These are phyloP conservation scores for Climacteris rufus DNA, from an alignment of 2,113 vertebrate species.

Conservation along the genomic window DNA sequence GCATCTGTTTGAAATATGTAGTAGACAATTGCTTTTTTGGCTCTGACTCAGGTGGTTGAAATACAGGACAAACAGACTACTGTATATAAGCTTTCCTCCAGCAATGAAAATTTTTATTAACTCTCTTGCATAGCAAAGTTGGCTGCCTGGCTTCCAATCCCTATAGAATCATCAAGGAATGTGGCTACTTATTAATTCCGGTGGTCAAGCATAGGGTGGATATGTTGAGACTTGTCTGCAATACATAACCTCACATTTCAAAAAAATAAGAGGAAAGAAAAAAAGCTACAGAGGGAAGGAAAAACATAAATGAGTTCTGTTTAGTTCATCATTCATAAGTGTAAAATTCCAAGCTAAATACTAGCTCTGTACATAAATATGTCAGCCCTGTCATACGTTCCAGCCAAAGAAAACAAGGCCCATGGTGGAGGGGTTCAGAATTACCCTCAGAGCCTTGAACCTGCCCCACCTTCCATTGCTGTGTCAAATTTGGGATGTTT, in stretches of 20 bases:
- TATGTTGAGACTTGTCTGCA: conserved; percentile 58
- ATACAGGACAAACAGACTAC: conserved; percentile 82
- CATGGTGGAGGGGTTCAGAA: conserved; percentile 17
- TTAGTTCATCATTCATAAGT: conserved; percentile 71
- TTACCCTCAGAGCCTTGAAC: conserved; percentile 43
- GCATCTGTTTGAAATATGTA: conserved; percentile 93
- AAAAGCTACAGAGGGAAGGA: conserved; percentile 31
- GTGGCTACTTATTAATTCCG: conserved; percentile 66
- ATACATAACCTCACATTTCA: conserved; percentile 54
- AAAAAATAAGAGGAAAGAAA: background rate
- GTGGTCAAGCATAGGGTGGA: conserved; percentile 58
- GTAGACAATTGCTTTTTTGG: conserved; percentile 81
- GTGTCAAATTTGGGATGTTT: conserved; percentile 20
- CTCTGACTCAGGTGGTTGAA: conserved; percentile 83
- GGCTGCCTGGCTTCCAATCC: conserved; percentile 42
- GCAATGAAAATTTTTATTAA: conserved; percentile 74
- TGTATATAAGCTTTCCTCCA: conserved; percentile 78
- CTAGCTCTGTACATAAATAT: conserved; percentile 70
- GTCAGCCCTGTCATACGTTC: conserved; percentile 56
- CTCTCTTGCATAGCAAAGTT: conserved; percentile 65
- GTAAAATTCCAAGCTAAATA: conserved; percentile 76
- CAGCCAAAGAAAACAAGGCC: conserved; percentile 69
- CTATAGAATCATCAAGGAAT: conserved; percentile 63
- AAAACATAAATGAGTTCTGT: conserved; percentile 59
- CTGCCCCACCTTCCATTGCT: conserved; percentile 8